Conservation (phyloP, 64 coral and sea anemone genomes). For the Porites lutea region DNA sequence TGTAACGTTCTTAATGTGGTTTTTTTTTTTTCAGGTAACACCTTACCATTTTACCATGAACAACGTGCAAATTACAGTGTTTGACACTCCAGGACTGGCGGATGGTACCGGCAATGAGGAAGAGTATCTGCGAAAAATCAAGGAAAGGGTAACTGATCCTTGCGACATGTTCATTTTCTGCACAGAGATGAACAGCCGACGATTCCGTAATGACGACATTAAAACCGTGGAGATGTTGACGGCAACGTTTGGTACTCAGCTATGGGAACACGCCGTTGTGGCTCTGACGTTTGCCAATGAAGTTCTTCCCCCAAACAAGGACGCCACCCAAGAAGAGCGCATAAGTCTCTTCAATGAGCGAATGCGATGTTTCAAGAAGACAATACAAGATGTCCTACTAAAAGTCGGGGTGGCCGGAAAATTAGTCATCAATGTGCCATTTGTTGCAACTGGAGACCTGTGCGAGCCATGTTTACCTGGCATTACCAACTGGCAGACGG, state of each 20-base stretch:
- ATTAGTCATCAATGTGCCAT: not conserved
- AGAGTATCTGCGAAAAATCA: constrained; percentile 39
- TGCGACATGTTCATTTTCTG: constrained; percentile 44
- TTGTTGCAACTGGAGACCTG: constrained; percentile 51
- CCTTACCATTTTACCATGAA: constrained; percentile 5
- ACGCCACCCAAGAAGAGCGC: not conserved
- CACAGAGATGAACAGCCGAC: constrained; percentile 34
- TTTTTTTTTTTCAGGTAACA: not conserved
- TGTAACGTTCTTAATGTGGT: not conserved
- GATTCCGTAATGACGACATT: constrained; percentile 34
- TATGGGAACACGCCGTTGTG: constrained; percentile 58
- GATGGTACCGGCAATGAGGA: constrained; percentile 41
- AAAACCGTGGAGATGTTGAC: constrained; percentile 28
- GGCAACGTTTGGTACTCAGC: not conserved
- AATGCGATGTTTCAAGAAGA: constrained; percentile 27
- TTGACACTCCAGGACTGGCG: constrained; percentile 52
- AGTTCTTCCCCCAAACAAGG: constrained; percentile 12
- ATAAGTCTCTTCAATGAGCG: not conserved
- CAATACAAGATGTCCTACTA: not conserved
- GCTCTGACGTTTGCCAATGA: constrained; percentile 67
- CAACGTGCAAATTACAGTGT: constrained; percentile 18
- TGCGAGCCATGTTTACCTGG: constrained; percentile 26
- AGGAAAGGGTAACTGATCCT: not conserved
- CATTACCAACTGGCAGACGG: constrained; percentile 29
- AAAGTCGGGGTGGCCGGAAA: constrained; percentile 11